Conservation (phyloP, 2,888 invertebrate species). For the Drosophila kambysellisi region DNA sequence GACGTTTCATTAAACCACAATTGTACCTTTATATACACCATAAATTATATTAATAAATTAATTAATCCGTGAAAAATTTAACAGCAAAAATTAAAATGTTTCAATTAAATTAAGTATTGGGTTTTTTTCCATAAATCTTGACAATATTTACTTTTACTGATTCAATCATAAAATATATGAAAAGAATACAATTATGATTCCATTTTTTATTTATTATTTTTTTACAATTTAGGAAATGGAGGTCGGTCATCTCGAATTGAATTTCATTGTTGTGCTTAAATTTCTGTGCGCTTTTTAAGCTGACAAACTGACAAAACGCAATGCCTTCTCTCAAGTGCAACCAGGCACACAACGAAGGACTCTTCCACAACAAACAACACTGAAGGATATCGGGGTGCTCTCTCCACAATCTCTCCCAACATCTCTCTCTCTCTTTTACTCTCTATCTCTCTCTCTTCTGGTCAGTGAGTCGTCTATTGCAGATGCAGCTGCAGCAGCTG, state of each 20-base stretch:
- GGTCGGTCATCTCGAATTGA: constrained; percentile 11
- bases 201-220: background rate
- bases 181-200: background rate
- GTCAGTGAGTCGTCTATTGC: constrained; percentile 18
- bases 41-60: background rate
- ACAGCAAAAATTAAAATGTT: background rate
- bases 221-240: constrained; percentile 15
- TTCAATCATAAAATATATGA: background rate
- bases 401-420: background rate
- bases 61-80: background rate
- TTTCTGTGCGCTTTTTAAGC: constrained; percentile 40
- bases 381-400: background rate
- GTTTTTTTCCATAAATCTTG: background rate
- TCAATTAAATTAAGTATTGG: background rate
- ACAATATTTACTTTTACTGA: constrained; percentile 14
- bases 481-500: constrained; percentile 40
- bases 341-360: constrained; percentile 35
- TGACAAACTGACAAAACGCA: constrained; percentile 38
- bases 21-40: background rate
- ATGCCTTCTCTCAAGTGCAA: constrained; percentile 31
- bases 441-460: constrained; percentile 1
- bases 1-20: background rate
- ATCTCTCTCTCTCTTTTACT: background rate
- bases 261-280: constrained; percentile 36
- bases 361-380: constrained; percentile 3